Evolutionary conservation across 2,888 invertebrate species (phyloP).

Genomic region (Psylliodes chrysocephalus): DNA sequence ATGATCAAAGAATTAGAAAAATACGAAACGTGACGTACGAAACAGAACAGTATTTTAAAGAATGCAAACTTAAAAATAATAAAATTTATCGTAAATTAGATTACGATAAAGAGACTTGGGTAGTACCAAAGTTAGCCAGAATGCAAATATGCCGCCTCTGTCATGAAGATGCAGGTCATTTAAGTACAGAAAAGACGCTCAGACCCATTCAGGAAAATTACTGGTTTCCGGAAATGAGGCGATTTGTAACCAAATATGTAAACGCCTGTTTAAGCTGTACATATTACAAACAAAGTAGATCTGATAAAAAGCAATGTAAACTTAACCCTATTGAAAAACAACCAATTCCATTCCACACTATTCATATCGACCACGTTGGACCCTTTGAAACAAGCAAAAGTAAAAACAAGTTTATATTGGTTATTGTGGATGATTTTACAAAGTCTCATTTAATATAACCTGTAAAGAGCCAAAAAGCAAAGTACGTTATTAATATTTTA

Average conservation of each 20-base stretch:
- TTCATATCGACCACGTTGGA: slow-evolving; percentile 49
- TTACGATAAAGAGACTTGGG: not conserved
- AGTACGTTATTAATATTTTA: too few species aligned
- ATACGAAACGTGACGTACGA: not conserved
- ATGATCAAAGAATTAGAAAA: too few species aligned
- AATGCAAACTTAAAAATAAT: not conserved
- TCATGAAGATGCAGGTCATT: slow-evolving; percentile 43
- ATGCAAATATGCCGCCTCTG: slow-evolving; percentile 41
- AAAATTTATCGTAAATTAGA: not conserved
- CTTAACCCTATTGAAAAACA: slow-evolving; percentile 32
- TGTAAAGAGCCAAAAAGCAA: too few species aligned
- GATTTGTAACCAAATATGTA: too few species aligned
- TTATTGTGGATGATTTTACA: too few species aligned
- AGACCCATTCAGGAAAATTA: slow-evolving; percentile 38
- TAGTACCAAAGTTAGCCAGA: slow-evolving; percentile 37
- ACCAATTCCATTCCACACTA: slow-evolving; percentile 30
- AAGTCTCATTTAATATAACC: too few species aligned
- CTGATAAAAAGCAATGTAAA: slow-evolving; percentile 20
- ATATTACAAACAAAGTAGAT: slow-evolving; percentile 44
- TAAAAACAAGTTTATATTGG: slow-evolving; percentile 47
- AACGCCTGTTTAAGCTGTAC: slow-evolving; percentile 53
- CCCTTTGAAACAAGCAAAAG: slow-evolving; percentile 47
- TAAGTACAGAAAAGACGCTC: slow-evolving; percentile 42
- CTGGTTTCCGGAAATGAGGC: too few species aligned
- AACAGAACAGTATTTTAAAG: not conserved